These are phyloP conservation scores for Dipus sagitta DNA, from an alignment of 2,797 vertebrate genomes.

Conservation along the genomic window DNA sequence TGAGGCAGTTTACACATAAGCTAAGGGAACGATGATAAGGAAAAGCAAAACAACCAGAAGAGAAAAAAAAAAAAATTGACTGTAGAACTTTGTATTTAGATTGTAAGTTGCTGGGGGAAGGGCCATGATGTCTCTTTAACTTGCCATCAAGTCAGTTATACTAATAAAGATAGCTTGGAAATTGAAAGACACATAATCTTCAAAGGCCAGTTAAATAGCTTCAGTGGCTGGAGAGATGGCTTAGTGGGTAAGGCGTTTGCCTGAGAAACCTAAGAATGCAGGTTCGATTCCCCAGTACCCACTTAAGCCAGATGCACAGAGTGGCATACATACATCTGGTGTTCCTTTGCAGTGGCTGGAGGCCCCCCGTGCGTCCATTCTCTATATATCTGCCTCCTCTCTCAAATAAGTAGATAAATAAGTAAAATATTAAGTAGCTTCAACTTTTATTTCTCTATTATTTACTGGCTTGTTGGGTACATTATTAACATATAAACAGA, in stretches of 20 bases:
- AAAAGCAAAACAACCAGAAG: not conserved
- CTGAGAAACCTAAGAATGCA: no score
- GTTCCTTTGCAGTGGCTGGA: no score
- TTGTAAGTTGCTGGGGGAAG: not conserved
- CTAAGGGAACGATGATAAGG: not conserved
- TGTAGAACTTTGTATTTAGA: slow-evolving; percentile 37
- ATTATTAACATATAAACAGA: not conserved
- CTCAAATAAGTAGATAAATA: no score
- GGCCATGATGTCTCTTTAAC: not conserved
- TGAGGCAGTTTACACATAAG: not conserved
- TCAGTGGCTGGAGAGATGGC: no score
- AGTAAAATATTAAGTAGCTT: not conserved
- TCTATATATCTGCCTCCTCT: no score
- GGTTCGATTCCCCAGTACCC: no score
- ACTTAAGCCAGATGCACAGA: no score
- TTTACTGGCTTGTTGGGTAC: not conserved
- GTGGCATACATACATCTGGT: no score
- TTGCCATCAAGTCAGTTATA: slow-evolving; percentile 9
- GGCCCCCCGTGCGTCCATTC: no score
- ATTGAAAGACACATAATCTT: not conserved
- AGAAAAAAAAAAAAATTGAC: not conserved
- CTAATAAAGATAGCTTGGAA: not conserved
- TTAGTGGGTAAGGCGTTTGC: no score
- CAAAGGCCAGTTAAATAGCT: not conserved
- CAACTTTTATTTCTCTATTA: not conserved